Base-by-base conservation (phyloP, 2,113 vertebrate species). In the Ailurus styani region DNA sequence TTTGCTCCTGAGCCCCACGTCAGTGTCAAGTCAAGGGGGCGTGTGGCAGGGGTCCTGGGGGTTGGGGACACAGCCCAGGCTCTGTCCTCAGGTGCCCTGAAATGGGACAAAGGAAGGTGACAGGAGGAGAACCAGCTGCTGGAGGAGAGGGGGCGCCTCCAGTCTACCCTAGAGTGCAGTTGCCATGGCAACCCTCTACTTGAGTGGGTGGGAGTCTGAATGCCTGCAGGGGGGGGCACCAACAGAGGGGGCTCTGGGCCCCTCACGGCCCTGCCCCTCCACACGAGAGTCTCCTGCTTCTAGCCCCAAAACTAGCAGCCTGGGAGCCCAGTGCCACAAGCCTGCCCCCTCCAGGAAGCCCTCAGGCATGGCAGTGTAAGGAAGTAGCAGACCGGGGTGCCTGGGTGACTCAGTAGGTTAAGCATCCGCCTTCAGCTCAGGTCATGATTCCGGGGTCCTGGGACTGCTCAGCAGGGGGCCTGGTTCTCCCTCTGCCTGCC, bases 1-100 rank as follows among this genome's bases (percentile, higher is more conserved):
- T 14, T 68, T 54, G 64, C 18, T 8, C 31, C 87, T 55, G 31
- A 62, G 79, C 37, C 72, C 73, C 45, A 2, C 0, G 0, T 6
- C 6, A 8, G 25, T 40, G 82, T 94, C 45, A 4, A 89, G n/a
- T 45, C 5, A 2, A 42, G 73, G 14, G 42, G 7, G 42, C 3
- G 31, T 6, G 9, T 29, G 7, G 83, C 12, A 29, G 78, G 31
- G 29, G 42, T 25, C 57, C 90, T 14, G 8, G 45, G 31, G 82
- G 79, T 2, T 2, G 86, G 72, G 21, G 62, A 25, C 31, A 10
- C 1, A 7, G 81, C 85, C 90, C 40, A 60, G 50, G 72, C 72
- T 93, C 91, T 97, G 90, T 97, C 97, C 96, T 97, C 31, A 5
- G 54, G 47, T 82, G 96, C 91, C 97, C 95, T 42, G 40, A 82